Percentiles rank a stretch among this genome's conserved stretches.
phyloP scores from a whole-genome alignment of 1,140 invertebrate species.

The Apis mellifera region DNA sequence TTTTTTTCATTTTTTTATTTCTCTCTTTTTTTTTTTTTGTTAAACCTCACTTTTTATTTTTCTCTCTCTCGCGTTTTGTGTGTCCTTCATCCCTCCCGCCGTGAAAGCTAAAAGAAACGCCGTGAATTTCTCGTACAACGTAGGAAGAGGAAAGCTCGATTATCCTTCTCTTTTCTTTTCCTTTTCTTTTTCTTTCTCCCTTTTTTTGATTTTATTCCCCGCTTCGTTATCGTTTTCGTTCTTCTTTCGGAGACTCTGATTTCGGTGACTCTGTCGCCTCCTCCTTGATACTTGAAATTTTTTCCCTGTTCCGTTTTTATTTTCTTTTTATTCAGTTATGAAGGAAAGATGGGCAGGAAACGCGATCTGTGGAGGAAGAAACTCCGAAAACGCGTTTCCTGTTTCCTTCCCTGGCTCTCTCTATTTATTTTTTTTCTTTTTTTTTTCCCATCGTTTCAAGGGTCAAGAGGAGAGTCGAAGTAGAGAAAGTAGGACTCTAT shows the following conservation, averaged over 20 bases:
- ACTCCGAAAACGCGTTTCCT: not conserved
- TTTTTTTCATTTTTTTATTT: not conserved
- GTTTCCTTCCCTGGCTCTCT: not conserved
- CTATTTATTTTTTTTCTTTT: not conserved
- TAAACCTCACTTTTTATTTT: not conserved
- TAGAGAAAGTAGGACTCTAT: conserved; percentile 26
- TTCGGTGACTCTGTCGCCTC: not conserved
- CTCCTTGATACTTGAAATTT: not conserved
- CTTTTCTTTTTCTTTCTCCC: not conserved
- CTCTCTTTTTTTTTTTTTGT: not conserved
- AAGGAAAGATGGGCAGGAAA: not conserved
- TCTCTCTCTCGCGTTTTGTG: not conserved
- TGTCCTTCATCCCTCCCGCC: conserved; percentile 15
- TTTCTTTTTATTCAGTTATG: too few relatives aligned
- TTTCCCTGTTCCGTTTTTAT: not conserved
- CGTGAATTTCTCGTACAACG: conserved; percentile 39
- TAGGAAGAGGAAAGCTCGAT: conserved; percentile 58
- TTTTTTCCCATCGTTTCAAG: conserved; percentile 8
- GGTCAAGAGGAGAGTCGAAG: conserved; percentile 29
- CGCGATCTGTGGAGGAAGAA: not conserved
- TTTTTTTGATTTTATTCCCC: conserved; percentile 24
- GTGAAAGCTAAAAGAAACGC: conserved; percentile 46
- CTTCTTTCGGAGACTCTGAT: not conserved
- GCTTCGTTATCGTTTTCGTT: conserved; percentile 14
- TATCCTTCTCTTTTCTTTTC: conserved; percentile 21